Base-by-base conservation (phyloP, 2,797 vertebrate genomes). In the Podargus strigoides region DNA sequence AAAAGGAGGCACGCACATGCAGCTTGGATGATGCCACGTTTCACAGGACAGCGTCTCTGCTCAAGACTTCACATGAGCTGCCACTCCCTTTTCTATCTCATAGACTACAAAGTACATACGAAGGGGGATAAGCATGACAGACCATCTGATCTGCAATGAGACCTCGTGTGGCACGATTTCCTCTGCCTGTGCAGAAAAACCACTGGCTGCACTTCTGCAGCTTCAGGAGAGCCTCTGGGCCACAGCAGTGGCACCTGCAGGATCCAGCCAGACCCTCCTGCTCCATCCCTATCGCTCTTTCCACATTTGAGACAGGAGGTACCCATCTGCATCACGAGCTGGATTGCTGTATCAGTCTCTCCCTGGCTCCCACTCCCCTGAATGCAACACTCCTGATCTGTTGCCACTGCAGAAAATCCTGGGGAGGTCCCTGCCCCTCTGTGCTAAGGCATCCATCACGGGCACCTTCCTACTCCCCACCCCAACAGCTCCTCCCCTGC, bases 31-130 rank as follows among this genome's bases (percentile, higher is more conserved):
- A 11, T 15, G 3, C 5, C 6, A 17, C 58, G 8, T 28, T 3
- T 32, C 64, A 12, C 32, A 21, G 34, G 5, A 28, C 34, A 39
- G 16, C 15, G 58, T 30, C 53, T 16, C 2, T 1, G 19, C 42
- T 41, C 27, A 6, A 7, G 7, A 14, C 14, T 28, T 68, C 70
- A 12, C 26, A 3, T 2, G 3, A 34, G 36, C 62, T 24, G 36
- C 1, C 7, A n/a, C 8, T 36, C 56, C 52, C 52, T 28, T 12
- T 5, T 20, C 53, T 34, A 11, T 19, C 49, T 23, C 56, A 50
- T 2, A 27, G 50, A 15, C 52, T 6, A 7, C 23, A 62, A 10
- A 14, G 1, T 7, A 30, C 4, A 8, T 0, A 16, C 0, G 1
- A 15, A 18, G 59, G 17, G 37, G 32, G 37, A 42, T 7, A 20